Evolutionary conservation across 2,888 invertebrate genomes (phyloP).

Genomic region (Agriopis leucophaearia): DNA sequence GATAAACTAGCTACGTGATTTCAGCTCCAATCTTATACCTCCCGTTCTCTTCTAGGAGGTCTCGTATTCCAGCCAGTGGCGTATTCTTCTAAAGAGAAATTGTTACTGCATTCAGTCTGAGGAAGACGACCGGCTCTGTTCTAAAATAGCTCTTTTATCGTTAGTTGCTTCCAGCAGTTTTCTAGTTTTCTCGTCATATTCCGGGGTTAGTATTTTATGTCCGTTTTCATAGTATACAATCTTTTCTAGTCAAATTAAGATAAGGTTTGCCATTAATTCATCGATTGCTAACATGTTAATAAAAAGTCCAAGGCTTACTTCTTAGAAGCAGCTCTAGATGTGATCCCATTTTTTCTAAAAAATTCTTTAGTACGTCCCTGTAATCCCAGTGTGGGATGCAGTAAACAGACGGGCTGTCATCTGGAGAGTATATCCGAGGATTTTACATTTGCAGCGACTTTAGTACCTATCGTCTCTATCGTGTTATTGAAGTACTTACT

Average conservation of each 20-base stretch:
- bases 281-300: too few species aligned
- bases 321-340: too few species aligned
- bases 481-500: conserved; percentile 73
- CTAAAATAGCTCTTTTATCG: not conserved
- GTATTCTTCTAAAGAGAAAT: conserved; percentile 3
- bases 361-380: conserved; percentile 7
- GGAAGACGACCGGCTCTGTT: not conserved
- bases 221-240: too few species aligned
- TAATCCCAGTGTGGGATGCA: conserved; percentile 31
- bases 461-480: conserved; percentile 55
- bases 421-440: conserved; percentile 71
- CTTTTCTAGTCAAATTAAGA: too few species aligned
- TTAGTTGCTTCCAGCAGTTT: too few species aligned
- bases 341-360: too few species aligned
- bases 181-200: too few species aligned
- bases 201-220: too few species aligned
- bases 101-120: not conserved
- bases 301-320: too few species aligned
- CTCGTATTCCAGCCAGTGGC: conserved; percentile 49
- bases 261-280: too few species aligned
- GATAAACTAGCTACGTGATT: conserved; percentile 83
- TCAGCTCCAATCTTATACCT: conserved; percentile 77
- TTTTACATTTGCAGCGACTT: conserved; percentile 74
- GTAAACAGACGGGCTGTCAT: conserved; percentile 67
- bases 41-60: conserved; percentile 51